Evolutionary conservation across 92 coral and sea anemone genomes (phyloP).

Genomic region (Palythoa caribaeorum): DNA sequence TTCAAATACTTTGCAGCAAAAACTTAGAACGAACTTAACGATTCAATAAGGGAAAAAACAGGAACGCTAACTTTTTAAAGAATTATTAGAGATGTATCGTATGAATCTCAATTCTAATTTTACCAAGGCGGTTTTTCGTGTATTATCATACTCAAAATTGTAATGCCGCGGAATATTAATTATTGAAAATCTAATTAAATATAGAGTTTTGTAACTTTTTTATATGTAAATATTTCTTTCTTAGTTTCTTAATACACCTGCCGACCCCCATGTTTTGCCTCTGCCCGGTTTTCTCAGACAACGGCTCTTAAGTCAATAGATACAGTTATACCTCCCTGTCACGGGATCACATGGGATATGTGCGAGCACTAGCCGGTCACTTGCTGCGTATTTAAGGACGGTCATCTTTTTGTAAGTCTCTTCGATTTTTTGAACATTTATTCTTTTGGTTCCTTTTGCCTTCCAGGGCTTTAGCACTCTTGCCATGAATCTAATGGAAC

Average conservation of each 20-base stretch:
- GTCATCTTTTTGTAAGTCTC: too few species aligned
- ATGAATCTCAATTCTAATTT: neutral
- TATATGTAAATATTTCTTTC: conserved; percentile 8
- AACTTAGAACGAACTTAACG: conserved; percentile 44
- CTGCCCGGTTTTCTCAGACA: too few species aligned
- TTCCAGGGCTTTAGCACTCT: too few species aligned
- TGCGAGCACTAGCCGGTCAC: too few species aligned
- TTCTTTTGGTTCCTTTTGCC: too few species aligned
- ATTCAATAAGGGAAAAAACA: conserved; percentile 29
- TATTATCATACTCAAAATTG: neutral
- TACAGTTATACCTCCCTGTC: too few species aligned
- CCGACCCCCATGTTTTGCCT: too few species aligned
- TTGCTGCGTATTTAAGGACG: too few species aligned
- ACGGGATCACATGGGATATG: too few species aligned
- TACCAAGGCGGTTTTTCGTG: neutral
- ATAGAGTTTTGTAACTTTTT: neutral
- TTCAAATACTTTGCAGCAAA: conserved; percentile 53
- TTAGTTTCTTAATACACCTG: neutral
- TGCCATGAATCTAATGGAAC: too few species aligned
- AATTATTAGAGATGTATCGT: conserved; percentile 4
- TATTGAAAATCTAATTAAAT: neutral
- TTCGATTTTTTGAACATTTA: too few species aligned
- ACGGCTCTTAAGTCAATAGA: too few species aligned
- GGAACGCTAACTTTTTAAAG: neutral
- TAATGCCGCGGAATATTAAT: neutral